A percentile compares a stretch with the other conserved stretches of the same genome.
Evolutionary conservation across 2,888 invertebrate species (phyloP).

Genomic region (Nymphalis urticae): DNA sequence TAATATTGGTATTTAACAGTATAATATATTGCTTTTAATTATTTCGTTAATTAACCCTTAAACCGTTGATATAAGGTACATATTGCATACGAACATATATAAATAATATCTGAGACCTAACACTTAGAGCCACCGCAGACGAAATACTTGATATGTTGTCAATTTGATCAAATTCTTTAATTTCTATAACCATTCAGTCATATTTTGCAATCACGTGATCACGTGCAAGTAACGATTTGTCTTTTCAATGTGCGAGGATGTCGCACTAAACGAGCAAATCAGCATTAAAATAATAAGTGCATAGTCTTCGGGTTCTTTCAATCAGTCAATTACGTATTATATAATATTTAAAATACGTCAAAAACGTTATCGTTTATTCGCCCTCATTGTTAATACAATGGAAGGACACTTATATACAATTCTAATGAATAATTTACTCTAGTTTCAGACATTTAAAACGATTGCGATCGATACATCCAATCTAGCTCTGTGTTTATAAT

Average conservation of each 20-base stretch:
- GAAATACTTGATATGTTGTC: too few relatives aligned
- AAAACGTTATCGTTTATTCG: constrained; percentile 20
- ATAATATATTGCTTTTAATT: neutral
- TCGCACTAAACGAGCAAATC: too few relatives aligned
- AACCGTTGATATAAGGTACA: neutral
- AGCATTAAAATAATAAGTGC: too few relatives aligned
- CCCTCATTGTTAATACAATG: constrained; percentile 24
- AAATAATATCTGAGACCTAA: neutral
- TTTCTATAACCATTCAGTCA: too few relatives aligned
- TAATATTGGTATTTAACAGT: constrained; percentile 8
- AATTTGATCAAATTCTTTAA: too few relatives aligned
- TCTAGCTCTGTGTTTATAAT: neutral
- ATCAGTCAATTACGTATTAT: neutral
- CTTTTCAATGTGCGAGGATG: too few relatives aligned
- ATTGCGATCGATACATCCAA: constrained; percentile 10
- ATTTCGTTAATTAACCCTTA: neutral
- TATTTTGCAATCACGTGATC: too few relatives aligned
- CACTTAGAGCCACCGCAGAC: neutral
- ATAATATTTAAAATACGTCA: constrained; percentile 7
- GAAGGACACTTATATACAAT: constrained; percentile 33
- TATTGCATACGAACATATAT: neutral
- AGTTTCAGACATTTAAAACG: neutral
- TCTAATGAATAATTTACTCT: constrained; percentile 31
- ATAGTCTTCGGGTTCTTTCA: neutral
- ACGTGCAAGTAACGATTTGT: too few relatives aligned